Base-by-base conservation (phyloP, 1,140 invertebrate genomes). In the Drosophila nigromelanica region DNA sequence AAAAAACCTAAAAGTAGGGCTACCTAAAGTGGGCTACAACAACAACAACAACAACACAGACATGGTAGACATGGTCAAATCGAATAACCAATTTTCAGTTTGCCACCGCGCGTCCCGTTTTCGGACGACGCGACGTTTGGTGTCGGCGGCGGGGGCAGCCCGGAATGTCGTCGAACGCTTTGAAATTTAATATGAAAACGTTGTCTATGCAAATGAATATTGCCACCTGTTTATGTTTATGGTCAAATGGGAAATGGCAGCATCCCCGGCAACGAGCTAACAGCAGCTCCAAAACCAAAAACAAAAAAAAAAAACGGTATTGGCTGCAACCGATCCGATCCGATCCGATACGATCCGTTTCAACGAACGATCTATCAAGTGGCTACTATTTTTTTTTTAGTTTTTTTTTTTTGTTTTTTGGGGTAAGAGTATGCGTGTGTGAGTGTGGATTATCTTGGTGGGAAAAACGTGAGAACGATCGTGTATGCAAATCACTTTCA, bases 151-250 rank as follows among this genome's bases (percentile, higher is more conserved):
- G 50, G 47, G 4, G 35, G 5, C 35, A 48, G 21, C 7, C 40
- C 54, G 81, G 81, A 86, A 87, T 86, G 78, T 81, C 71, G 81
- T 85, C 74, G 78, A 86, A 77, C 66, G 82, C 81, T 86, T 90
- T 90, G 87, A 90, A 90, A 90, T 90, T 90, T 90, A 90, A 90
- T 90, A 90, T 87, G 76, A 77, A 90, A 90, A 90, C 76, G 76
- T 87, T 90, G 87, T 90, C 87, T 90, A 90, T 90, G 86, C 87
- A 90, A 90, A 90, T 90, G 87, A 90, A 79, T 70, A 81, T 90
- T 90, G 86, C 86, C 86, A 90, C 86, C 86, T 90, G 86, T 87
- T 90, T 89, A 85, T 85, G 86, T 90, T 86, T 80, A 85, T 76
- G 78, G 82, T 45, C 75, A 63, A 63, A 40, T 75, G 71, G 73